A percentile compares a stretch with the other conserved stretches of the same genome.
Conservation (phyloP, 2,888 invertebrate species). For the Sminthurinus aureus region DNA sequence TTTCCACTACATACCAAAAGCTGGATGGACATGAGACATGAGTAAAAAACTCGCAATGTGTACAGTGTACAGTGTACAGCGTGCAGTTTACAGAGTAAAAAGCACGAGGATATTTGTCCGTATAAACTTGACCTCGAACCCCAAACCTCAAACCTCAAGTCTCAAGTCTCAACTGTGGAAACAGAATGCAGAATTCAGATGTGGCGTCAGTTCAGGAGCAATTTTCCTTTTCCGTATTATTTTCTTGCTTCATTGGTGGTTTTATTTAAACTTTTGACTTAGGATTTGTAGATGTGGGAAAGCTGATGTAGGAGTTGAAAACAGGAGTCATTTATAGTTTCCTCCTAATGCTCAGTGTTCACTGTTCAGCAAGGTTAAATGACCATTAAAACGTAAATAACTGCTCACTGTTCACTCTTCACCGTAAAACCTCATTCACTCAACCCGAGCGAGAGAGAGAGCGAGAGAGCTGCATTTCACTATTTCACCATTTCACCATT, state of each 20-base stretch:
- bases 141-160: too few species aligned
- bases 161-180: too few species aligned
- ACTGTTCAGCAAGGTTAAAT: constrained; percentile 11
- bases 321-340: not conserved
- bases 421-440: not conserved
- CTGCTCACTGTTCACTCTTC: not conserved
- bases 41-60: too few species aligned
- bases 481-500: not conserved
- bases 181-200: too few species aligned
- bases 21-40: too few species aligned
- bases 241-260: not conserved
- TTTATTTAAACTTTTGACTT: too few species aligned
- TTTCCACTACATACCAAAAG: too few species aligned
- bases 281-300: too few species aligned
- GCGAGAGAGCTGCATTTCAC: not conserved
- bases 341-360: not conserved
- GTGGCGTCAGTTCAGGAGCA: not conserved
- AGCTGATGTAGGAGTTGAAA: not conserved
- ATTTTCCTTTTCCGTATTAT: not conserved
- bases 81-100: too few species aligned
- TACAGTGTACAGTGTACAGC: too few species aligned
- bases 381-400: constrained; percentile 5
- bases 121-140: too few species aligned
- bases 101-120: too few species aligned
- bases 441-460: constrained; percentile 4